These are phyloP conservation scores for Andinoacara biseriatus DNA, from an alignment of 2,113 vertebrate genomes.

Conservation along the genomic window DNA sequence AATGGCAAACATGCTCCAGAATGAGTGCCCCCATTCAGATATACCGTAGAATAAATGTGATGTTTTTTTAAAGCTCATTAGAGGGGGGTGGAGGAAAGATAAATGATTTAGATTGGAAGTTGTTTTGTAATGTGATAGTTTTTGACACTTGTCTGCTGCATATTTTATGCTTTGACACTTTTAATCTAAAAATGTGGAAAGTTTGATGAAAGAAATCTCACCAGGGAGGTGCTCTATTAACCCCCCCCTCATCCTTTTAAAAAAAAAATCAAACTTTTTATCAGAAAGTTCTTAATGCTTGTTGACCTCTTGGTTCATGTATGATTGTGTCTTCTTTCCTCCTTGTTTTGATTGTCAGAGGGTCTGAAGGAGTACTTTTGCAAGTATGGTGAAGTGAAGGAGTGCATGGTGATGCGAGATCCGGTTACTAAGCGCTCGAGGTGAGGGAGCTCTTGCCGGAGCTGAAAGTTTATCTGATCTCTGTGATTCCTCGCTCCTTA, in stretches of 20 bases:
- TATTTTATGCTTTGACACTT: neutral
- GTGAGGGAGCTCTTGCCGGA: constrained; percentile 80
- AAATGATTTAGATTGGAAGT: constrained; percentile 8
- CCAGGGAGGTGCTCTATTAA: neutral
- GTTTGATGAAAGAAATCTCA: constrained; percentile 26
- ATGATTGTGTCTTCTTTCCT: neutral
- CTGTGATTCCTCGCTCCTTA: constrained; percentile 67
- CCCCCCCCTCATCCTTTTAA: neutral
- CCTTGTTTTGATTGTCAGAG: constrained; percentile 82
- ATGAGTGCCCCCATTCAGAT: constrained; percentile 66
- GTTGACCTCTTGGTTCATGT: neutral
- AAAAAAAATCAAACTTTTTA: neutral
- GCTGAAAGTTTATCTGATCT: constrained; percentile 79
- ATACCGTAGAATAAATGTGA: neutral
- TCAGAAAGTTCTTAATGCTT: neutral
- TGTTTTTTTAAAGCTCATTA: constrained; percentile 4
- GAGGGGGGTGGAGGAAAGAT: neutral
- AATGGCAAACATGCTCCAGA: constrained; percentile 12
- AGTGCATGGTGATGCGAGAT: constrained; percentile 99
- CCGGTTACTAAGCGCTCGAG: constrained; percentile 99
- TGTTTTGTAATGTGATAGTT: neutral
- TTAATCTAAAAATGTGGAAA: neutral
- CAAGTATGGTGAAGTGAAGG: constrained; percentile 99
- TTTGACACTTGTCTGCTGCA: neutral
- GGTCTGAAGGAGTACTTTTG: constrained; percentile 99